A percentile compares a stretch with the other conserved stretches of the same genome.
Evolutionary conservation across 2,797 vertebrate species (phyloP).

Genomic region (Prunella strophiata): DNA sequence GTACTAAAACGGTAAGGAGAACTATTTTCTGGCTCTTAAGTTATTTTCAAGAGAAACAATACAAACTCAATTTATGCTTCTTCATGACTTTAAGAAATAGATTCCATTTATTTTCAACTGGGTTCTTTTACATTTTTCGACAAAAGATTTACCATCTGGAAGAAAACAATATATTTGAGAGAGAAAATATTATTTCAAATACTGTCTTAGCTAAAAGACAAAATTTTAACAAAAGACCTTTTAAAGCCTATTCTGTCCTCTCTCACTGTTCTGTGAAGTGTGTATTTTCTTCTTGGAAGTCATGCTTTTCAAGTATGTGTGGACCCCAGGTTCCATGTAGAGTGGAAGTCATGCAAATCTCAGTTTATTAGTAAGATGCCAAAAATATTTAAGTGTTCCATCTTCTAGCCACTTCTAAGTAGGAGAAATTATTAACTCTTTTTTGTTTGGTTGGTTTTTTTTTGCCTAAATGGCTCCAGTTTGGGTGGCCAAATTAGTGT

Average conservation of each 20-base stretch:
- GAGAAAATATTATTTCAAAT: not conserved
- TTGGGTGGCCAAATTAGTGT: not conserved
- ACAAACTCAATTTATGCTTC: not conserved
- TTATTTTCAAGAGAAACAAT: not conserved
- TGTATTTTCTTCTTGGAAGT: not conserved
- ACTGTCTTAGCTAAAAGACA: not conserved
- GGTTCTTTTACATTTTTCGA: not conserved
- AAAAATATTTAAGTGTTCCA: not conserved
- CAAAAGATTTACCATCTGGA: not conserved
- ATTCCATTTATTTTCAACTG: not conserved
- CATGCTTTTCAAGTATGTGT: not conserved
- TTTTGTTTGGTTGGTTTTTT: not conserved
- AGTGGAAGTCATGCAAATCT: not conserved
- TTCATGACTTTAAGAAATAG: not conserved
- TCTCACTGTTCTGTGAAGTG: not conserved
- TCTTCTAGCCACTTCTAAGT: not conserved
- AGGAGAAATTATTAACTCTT: not conserved
- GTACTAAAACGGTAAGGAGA: not conserved
- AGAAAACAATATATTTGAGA: not conserved
- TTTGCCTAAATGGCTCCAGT: not conserved
- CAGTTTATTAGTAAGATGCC: not conserved
- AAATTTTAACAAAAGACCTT: not conserved
- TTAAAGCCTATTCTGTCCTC: not conserved
- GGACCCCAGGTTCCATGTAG: not conserved
- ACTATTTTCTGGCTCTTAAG: not conserved